Evolutionary conservation across 2,888 invertebrate genomes (phyloP), one percentile per base, ranked within the genome.

Genomic region (Pterobdella sp.): DNA sequence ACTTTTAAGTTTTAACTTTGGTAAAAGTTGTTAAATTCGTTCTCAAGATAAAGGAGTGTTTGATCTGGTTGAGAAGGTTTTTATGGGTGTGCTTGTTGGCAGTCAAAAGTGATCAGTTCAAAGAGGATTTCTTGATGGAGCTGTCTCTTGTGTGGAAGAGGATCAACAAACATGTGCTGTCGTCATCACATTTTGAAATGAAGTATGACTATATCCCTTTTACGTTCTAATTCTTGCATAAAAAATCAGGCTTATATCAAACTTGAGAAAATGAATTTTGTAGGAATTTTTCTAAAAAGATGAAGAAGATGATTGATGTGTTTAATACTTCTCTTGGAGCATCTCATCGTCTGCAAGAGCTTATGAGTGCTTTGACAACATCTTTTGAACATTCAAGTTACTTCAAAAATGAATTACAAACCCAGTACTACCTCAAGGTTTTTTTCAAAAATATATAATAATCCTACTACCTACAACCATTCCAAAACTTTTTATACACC

Each of bases 71-170:
- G 18, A 22, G 4, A n/a, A 56, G 60, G 60, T 56, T 56, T 26
- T n/a, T 56, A 56, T 22, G n/a, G 26, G 26, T 26, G 4, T 18
- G 10, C n/a, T 56, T 56, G n/a, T 4, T 26, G 7, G 60, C 26
- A 26, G 60, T 56, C n/a, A 56, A 56, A n/a, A 63, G 37, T 18
- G 60, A 60, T 1, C 52, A 35, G 34, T 18, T 34, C n/a, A 2
- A 56, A 35, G 71, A 63, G 35, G 71, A 71, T 26, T n/a, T 32
- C 10, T 32, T 71, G 63, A 71, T 71, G 71, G 71, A 71, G 22
- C 56, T 52, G 26, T 60, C 63, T 3, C 35, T 71, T 31, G 63
- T 71, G 26, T 56, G 60, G 60, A 56, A 37, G 31, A 34, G 34
- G 52, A 36, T 60, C 36, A 34, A 71, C 1, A 71, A 63, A 36